Evolutionary conservation across 2,797 vertebrate species (phyloP).

Genomic region (Synanceia verrucosa): DNA sequence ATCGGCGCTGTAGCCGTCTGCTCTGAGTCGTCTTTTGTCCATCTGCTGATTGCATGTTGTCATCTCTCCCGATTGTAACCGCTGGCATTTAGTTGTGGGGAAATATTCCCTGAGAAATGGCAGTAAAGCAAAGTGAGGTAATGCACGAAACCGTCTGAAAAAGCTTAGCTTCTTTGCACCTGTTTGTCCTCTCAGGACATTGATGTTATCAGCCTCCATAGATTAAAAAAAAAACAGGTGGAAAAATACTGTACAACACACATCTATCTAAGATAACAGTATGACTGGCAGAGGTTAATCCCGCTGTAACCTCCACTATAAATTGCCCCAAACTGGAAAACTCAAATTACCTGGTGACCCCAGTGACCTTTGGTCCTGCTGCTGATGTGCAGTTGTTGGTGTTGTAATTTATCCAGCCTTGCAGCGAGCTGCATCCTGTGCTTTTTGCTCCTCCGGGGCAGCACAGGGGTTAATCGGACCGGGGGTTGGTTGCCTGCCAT

Average conservation of each 20-base stretch:
- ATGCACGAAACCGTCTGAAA: not conserved
- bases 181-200: not conserved
- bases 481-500: constrained; percentile 42
- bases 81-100: constrained; percentile 19
- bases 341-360: constrained; percentile 17
- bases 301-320: not conserved
- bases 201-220: not conserved
- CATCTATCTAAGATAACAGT: not conserved
- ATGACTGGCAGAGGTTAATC: not conserved
- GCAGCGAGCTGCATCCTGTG: constrained; percentile 9
- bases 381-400: constrained; percentile 58
- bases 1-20: not conserved
- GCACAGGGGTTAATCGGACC: constrained; percentile 44
- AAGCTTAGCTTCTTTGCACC: not conserved
- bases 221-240: not conserved
- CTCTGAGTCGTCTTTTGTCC: constrained; percentile 30
- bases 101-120: constrained; percentile 8
- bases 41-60: constrained; percentile 37
- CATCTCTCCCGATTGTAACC: constrained; percentile 14
- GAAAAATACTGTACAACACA: not conserved
- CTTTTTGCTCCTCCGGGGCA: constrained; percentile 8
- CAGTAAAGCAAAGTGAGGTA: constrained; percentile 15
- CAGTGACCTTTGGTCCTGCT: constrained; percentile 13
- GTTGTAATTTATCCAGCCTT: constrained; percentile 43
- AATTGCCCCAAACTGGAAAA: not conserved